These are phyloP conservation scores for Notothenia coriiceps DNA, from an alignment of 2,113 vertebrate species.

Conservation along the genomic window DNA sequence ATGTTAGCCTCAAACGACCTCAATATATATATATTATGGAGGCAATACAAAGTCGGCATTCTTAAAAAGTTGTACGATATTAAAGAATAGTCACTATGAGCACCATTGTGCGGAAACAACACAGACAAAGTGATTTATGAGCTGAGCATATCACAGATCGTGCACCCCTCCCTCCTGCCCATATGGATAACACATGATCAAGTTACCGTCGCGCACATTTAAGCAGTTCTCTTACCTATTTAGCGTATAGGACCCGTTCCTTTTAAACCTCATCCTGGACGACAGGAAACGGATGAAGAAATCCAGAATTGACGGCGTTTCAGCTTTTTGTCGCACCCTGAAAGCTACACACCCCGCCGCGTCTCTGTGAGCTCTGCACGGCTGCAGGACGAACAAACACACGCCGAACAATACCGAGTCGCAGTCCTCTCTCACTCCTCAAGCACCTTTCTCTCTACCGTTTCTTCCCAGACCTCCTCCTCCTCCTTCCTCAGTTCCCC, in stretches of 20 bases:
- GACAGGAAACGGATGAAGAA: slow-evolving; percentile 82
- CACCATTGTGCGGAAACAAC: neutral
- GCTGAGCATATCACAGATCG: slow-evolving; percentile 1
- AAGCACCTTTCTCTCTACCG: slow-evolving; percentile 37
- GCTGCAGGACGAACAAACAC: slow-evolving; percentile 39
- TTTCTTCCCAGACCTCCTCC: slow-evolving; percentile 38
- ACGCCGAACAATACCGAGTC: slow-evolving; percentile 59
- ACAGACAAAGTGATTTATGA: slow-evolving; percentile 23
- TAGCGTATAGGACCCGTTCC: slow-evolving; percentile 82
- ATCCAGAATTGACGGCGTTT: slow-evolving; percentile 78
- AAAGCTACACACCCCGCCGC: slow-evolving; percentile 26
- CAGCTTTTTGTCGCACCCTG: slow-evolving; percentile 44
- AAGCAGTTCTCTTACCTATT: slow-evolving; percentile 72
- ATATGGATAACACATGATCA: slow-evolving; percentile 12
- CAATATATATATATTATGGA: neutral
- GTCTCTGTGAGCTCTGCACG: neutral
- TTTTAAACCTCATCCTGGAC: slow-evolving; percentile 83
- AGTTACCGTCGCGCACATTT: slow-evolving; percentile 25
- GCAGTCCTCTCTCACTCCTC: slow-evolving; percentile 45
- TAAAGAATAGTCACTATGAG: neutral
- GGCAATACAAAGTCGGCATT: neutral
- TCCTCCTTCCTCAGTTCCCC: slow-evolving; percentile 13
- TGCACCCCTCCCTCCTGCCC: neutral
- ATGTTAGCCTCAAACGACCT: neutral
- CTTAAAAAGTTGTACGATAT: neutral